Percentiles rank a stretch among this genome's conserved stretches.
Conservation (phyloP, 2,113 vertebrate genomes). For the Lethenteron reissneri region DNA sequence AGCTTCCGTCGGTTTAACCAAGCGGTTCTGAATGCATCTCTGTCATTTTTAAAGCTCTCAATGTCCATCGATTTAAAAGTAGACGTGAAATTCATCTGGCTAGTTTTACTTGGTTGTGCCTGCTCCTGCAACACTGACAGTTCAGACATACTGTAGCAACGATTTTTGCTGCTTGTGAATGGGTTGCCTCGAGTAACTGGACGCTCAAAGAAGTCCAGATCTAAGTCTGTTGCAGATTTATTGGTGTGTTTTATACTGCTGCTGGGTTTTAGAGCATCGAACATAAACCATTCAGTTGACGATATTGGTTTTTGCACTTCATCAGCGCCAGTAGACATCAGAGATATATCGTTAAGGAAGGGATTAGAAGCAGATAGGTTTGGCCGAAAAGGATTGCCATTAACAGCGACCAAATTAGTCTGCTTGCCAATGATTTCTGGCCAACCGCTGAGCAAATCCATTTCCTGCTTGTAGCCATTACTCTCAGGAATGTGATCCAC, state of each 20-base stretch:
- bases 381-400: slow-evolving; percentile 47
- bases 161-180: slow-evolving; percentile 62
- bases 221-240: neutral
- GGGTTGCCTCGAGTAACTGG: slow-evolving; percentile 44
- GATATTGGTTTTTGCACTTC: neutral
- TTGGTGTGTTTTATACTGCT: neutral
- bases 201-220: slow-evolving; percentile 14
- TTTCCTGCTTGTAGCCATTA: slow-evolving; percentile 34
- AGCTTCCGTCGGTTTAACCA: slow-evolving; percentile 84
- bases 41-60: slow-evolving; percentile 11
- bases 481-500: slow-evolving; percentile 52
- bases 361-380: slow-evolving; percentile 47
- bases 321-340: neutral
- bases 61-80: neutral
- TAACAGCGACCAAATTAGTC: slow-evolving; percentile 10
- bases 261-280: neutral
- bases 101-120: neutral
- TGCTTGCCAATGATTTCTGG: slow-evolving; percentile 24
- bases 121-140: slow-evolving; percentile 58
- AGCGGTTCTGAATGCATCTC: slow-evolving; percentile 70
- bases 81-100: neutral
- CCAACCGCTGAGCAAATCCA: slow-evolving; percentile 50
- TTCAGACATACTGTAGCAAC: slow-evolving; percentile 83
- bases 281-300: neutral
- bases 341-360: slow-evolving; percentile 30